Evolutionary conservation across 1,140 invertebrate species (phyloP), one percentile per base, ranked within the genome.

Genomic region (Hesperophylax magnus): DNA sequence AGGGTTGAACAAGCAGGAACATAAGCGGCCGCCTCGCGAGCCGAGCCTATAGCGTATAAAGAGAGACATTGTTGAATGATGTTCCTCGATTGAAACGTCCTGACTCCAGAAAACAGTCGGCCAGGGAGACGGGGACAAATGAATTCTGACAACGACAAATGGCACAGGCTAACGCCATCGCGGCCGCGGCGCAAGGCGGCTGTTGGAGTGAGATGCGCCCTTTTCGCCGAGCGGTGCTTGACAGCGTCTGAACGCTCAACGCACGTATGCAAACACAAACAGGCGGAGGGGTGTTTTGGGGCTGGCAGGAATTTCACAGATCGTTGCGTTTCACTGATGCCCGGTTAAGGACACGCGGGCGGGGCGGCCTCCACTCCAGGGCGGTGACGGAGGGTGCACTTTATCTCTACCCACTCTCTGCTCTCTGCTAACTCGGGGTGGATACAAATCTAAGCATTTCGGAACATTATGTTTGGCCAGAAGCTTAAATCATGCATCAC

Each of bases 281-380:
- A 77, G 39, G 61, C 3, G 17, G 60, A 60, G 60, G 75, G 61
- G 77, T 39, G 74, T 53, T 54, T 77, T 71, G 75, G 74, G 75
- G 75, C 60, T 77, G 65, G 75, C 63, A 69, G 65, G 80, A 81
- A 81, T 81, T 81, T 81, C 67, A 81, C 67, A 71, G 80, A 56
- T 81, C 76, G 80, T 78, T 72, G 80, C 76, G 75, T 77, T 54
- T 69, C 76, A 77, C 63, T 65, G 79, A 58, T 56, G 72, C 67
- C 24, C 52, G 54, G 52, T 54, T 58, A 65, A 72, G 78, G 67
- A 14, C 9, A 47, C 39, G 39, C 39, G 39, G 39, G 39, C 39
- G 39, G 39, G 9, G 34, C 34, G 34, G 34, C 3, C 7, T 39
- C 3, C 0, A 6, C 34, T 6, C 0, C 6, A 9, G 5, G 34